Percentiles rank a stretch among this genome's conserved stretches.
phyloP scores from a whole-genome alignment of 2,888 invertebrate genomes.

The Cataglyphis altisquamis region DNA sequence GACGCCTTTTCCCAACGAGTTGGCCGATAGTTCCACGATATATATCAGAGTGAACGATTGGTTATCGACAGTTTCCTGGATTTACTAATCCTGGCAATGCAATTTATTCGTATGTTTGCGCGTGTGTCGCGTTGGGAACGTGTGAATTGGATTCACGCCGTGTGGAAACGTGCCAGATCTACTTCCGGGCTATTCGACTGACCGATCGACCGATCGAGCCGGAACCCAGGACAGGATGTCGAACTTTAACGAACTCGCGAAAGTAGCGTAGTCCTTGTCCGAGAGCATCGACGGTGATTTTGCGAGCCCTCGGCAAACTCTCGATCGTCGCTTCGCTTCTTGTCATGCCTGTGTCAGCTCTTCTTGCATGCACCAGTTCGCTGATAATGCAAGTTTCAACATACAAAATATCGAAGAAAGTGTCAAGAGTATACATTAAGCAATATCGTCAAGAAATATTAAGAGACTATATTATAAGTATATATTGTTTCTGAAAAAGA shows the following conservation, averaged over 20 bases:
- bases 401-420: background rate
- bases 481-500: background rate
- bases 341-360: constrained; percentile 1
- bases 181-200: constrained; percentile 59
- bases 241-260: constrained; percentile 18
- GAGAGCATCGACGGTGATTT: background rate
- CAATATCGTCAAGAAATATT: background rate
- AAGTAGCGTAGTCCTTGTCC: constrained; percentile 18
- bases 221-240: constrained; percentile 7
- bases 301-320: background rate
- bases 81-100: constrained; percentile 21
- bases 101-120: background rate
- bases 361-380: constrained; percentile 31
- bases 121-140: constrained; percentile 39
- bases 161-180: constrained; percentile 81
- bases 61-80: constrained; percentile 24
- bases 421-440: constrained; percentile 11
- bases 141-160: constrained; percentile 82
- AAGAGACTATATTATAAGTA: background rate
- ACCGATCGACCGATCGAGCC: constrained; percentile 36
- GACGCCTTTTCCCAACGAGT: background rate
- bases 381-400: constrained; percentile 19
- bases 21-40: background rate
- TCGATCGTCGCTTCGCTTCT: constrained; percentile 51
- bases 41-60: background rate